Base-by-base conservation (phyloP, 2,113 vertebrate species). In the Myanophis thanlyinensis region DNA sequence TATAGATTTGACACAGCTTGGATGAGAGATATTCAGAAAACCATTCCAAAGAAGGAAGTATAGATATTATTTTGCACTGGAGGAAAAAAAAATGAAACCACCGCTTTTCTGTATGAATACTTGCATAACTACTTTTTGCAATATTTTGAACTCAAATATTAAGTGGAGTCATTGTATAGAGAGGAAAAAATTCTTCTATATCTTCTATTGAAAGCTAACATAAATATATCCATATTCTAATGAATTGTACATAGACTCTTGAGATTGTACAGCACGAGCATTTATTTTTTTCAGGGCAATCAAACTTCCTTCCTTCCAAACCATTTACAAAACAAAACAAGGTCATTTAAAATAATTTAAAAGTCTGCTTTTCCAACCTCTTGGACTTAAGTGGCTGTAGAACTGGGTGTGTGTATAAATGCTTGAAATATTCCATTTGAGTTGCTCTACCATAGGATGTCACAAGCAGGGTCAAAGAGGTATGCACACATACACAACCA, bases 241-340 rank as follows among this genome's bases (percentile, higher is more conserved):
- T 48, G 25, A 94, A 9, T 46, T 25, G n/a, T 27, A 90, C 89
- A 80, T 88, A 94, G 22, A 90, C 89, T 59, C 48, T 85, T 85
- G 35, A 49, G 47, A 49, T 30, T 94, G 23, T 35, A 93, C 51
- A 0, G 30, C 89, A 80, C 11, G 49, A 52, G 91, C 95, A 20
- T 46, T 53, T 48, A n/a, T n/a, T 15, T 7, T 51, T 51, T 25
- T 8, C 52, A 46, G 52, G 25, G 90, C 92, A 93, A 96, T 90
- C 30, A 62, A 85, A 56, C 88, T 62, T 0, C 91, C 73, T 93
- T 95, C 94, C 94, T 90, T 94, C 87, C 87, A 95, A 92, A 97
- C 96, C 96, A 96, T 96, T 95, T 96, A 93, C 1, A 94, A 92
- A 97, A 96, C 94, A 95, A 96, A 96, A 62, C 93, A 93, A 87